Evolutionary conservation across 2,888 invertebrate genomes (phyloP).

Genomic region (Zeuzera pyrina): DNA sequence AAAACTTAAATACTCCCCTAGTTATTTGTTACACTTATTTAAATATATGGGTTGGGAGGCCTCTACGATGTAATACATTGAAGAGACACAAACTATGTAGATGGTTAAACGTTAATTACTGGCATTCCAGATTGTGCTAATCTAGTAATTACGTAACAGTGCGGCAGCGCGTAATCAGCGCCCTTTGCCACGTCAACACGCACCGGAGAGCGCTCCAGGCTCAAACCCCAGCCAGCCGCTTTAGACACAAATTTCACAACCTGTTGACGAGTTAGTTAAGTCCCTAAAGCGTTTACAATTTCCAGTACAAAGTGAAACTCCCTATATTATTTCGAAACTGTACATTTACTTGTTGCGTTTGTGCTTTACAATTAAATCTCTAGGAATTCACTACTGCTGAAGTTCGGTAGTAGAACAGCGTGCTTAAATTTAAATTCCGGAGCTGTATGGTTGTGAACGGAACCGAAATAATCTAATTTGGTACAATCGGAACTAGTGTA

Average conservation of each 20-base stretch:
- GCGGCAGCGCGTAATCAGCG: slow-evolving; percentile 57
- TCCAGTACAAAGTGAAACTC: slow-evolving; percentile 40
- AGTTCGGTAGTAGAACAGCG: no score
- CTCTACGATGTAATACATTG: no score
- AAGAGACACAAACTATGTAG: no score
- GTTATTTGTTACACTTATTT: no score
- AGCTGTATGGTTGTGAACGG: no score
- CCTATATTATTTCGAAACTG: slow-evolving; percentile 21
- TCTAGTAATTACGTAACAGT: slow-evolving; percentile 64
- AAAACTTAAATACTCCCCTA: no score
- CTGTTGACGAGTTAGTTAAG: slow-evolving; percentile 64
- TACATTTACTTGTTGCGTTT: no score
- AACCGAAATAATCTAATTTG: slow-evolving; percentile 21
- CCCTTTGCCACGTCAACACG: slow-evolving; percentile 56
- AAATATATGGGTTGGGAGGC: no score
- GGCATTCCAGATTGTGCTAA: slow-evolving; percentile 57
- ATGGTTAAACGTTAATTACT: slow-evolving; percentile 53
- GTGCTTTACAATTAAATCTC: no score
- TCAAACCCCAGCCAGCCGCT: slow-evolving; percentile 42
- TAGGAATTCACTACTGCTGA: no score
- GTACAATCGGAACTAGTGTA: slow-evolving; percentile 25
- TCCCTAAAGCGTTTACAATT: slow-evolving; percentile 40
- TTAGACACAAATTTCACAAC: slow-evolving; percentile 63
- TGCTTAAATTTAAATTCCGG: no score
- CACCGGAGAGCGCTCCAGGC: slow-evolving; percentile 45